Evolutionary conservation across 2,888 invertebrate genomes (phyloP), one percentile per base, ranked within the genome.

Genomic region (Ceraclea dissimilis): DNA sequence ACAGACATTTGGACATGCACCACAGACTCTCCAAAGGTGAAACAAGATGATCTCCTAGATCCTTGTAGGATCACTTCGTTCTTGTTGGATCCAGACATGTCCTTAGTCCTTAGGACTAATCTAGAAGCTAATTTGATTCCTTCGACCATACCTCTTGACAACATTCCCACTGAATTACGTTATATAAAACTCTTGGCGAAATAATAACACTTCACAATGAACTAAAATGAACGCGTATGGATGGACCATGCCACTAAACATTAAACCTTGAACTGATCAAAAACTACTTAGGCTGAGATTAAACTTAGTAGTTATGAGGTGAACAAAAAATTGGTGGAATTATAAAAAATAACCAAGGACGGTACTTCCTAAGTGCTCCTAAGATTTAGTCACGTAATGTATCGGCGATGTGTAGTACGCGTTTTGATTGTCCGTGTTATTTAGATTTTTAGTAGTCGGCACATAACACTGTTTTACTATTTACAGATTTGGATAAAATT

Each of bases 121-220:
- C 57, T 50, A 33, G 20, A 47, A 16, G 31, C 54, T 4, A 17
- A 26, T 47, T 48, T 54, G 17, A 53, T 54, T n/a, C 54, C 54
- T 26, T 58, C 57, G 13, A 47, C 17, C 18, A 54, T 19, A 11
- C 51, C 51, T 21, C 57, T 39, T 13, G 20, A 17, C 1, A 58
- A 16, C 57, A 58, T 58, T 2, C 13, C n/a, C 20, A 20, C 43
- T 43, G 4, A 47, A 4, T 39, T 39, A 39, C 13, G 16, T 39
- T 39, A 47, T 47, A 20, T 6, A 16, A 13, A 47, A 20, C 47
- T 20, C 20, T 10, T 16, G 16, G 13, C 39, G 39, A 13, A n/a
- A 39, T 39, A 39, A n/a, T 13, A 39, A 16, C 39, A 39, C 39
- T 39, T 39, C 16, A 16, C 16, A 39, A 16, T 39, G 39, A 39